These are phyloP conservation scores for Turritopsis dohrnii DNA, from an alignment of 30 jellyfish, hydroid and myxozoan genomes.

Conservation along the genomic window DNA sequence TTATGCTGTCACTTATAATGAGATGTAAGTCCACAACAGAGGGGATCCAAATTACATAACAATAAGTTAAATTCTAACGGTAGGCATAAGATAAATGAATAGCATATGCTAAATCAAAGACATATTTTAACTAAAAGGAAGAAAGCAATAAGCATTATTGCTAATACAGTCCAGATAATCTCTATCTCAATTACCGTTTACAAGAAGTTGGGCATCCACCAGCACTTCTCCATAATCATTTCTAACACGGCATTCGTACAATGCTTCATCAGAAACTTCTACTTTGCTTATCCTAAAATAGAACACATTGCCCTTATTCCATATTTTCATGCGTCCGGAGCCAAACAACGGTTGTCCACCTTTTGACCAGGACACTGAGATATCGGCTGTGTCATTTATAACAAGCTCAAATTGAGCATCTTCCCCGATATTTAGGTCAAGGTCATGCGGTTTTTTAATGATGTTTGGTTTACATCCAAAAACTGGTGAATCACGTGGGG, in stretches of 20 bases:
- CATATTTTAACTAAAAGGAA: too few species aligned
- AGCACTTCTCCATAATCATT: slow-evolving; percentile 74
- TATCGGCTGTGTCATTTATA: slow-evolving; percentile 36
- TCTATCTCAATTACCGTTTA: slow-evolving; percentile 79
- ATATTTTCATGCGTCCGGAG: slow-evolving; percentile 41
- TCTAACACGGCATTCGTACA: slow-evolving; percentile 69
- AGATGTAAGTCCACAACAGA: too few species aligned
- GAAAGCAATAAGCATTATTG: too few species aligned
- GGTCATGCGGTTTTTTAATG: slow-evolving; percentile 60
- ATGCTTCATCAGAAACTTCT: slow-evolving; percentile 61
- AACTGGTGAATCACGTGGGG: slow-evolving; percentile 92
- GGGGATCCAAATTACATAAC: too few species aligned
- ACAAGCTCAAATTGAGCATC: slow-evolving; percentile 50
- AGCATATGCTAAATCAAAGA: too few species aligned
- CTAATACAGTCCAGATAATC: too few species aligned
- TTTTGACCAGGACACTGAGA: slow-evolving; percentile 68
- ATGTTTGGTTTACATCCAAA: slow-evolving; percentile 57
- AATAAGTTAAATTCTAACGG: too few species aligned
- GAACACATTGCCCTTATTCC: slow-evolving; percentile 38
- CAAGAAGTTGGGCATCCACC: slow-evolving; percentile 70
- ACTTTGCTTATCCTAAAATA: slow-evolving; percentile 50
- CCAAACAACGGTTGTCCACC: slow-evolving; percentile 70
- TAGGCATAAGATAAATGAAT: too few species aligned
- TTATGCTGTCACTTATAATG: too few species aligned
- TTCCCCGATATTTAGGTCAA: slow-evolving; percentile 58